Evolutionary conservation across 2,797 vertebrate genomes (phyloP).

Genomic region (Numenius phaeopus): DNA sequence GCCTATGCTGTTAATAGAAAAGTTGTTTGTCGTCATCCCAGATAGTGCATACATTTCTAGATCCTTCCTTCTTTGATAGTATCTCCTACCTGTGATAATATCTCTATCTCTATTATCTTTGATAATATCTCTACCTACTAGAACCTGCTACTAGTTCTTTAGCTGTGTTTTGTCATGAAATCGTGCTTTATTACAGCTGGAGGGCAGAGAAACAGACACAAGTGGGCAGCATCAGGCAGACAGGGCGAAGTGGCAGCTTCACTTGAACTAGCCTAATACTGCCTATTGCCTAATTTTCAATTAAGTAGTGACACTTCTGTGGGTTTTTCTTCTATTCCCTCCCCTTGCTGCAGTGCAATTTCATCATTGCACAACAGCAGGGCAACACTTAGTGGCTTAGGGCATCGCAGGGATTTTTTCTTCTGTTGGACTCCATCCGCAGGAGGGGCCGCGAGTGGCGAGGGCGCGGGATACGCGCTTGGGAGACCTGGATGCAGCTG

Average conservation of each 20-base stretch:
- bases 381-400: not conserved
- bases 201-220: not conserved
- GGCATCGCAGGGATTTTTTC: not conserved
- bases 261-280: not conserved
- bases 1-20: not conserved
- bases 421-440: not conserved
- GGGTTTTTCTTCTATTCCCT: not conserved
- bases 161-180: not conserved
- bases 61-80: not conserved
- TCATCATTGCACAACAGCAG: not conserved
- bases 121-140: too few species aligned
- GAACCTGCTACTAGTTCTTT: not conserved
- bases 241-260: not conserved
- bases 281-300: not conserved
- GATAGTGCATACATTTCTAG: not conserved
- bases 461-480: rapidly evolving
- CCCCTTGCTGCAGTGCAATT: not conserved
- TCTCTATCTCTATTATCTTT: too few species aligned
- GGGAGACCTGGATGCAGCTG: slow-evolving; percentile 11
- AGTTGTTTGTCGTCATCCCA: not conserved
- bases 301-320: not conserved
- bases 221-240: not conserved
- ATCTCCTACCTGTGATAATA: not conserved
- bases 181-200: not conserved
- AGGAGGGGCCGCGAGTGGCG: not conserved